Evolutionary conservation across 2,797 vertebrate species (phyloP).

Genomic region (Sebastiscus albofasciatus): DNA sequence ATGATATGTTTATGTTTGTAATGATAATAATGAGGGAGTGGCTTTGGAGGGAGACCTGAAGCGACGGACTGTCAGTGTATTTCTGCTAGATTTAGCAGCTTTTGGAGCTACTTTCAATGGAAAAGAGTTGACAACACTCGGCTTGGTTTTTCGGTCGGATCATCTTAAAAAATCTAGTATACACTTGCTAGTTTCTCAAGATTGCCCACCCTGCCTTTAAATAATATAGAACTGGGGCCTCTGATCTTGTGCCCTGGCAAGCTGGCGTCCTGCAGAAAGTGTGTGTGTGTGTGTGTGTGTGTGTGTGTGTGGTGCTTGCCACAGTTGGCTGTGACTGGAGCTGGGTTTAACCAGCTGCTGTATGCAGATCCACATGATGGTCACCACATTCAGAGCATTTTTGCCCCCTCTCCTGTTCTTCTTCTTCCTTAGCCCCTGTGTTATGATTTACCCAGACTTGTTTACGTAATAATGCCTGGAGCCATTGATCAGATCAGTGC

Average conservation of each 20-base stretch:
- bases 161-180: no score
- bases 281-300: background rate
- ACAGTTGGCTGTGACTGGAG: background rate
- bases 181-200: no score
- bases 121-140: no score
- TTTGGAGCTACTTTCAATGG: no score
- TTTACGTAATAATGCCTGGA: background rate
- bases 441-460: background rate
- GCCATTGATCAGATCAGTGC: background rate
- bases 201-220: no score
- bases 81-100: no score
- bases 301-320: background rate
- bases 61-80: no score
- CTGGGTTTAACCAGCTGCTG: slow-evolving; percentile 17
- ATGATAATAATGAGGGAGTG: no score
- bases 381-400: background rate
- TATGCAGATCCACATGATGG: slow-evolving; percentile 24
- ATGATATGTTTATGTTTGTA: no score
- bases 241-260: background rate
- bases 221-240: no score
- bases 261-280: background rate
- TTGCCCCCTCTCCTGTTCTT: background rate
- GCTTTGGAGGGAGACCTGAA: no score
- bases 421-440: background rate
- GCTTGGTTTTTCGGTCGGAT: no score